Conservation (phyloP, 2,888 invertebrate genomes). For the Thalpophila matura region DNA sequence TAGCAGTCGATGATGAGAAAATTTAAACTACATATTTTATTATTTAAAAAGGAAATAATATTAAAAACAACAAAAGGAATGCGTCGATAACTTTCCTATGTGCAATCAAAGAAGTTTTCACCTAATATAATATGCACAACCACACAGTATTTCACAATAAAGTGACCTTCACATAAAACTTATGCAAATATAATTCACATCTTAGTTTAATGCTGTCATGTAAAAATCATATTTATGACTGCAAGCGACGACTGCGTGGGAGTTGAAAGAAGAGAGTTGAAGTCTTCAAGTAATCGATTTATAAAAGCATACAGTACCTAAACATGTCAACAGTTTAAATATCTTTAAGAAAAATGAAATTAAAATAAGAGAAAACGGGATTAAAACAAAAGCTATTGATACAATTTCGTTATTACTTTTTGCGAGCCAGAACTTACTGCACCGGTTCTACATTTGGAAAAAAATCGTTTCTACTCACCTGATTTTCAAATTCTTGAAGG, state of each 20-base stretch:
- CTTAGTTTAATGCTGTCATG: slow-evolving; percentile 28
- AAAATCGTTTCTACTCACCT: neutral
- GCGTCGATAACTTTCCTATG: neutral
- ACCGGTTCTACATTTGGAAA: neutral
- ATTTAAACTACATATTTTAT: neutral
- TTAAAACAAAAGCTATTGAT: neutral
- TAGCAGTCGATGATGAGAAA: neutral
- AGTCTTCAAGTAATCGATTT: slow-evolving; percentile 14
- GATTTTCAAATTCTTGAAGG: slow-evolving; percentile 1
- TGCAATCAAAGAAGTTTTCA: slow-evolving; percentile 32
- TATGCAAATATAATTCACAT: slow-evolving; percentile 54
- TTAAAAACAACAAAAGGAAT: neutral
- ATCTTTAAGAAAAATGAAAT: neutral
- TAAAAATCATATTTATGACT: slow-evolving; percentile 51
- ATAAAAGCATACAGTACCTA: neutral
- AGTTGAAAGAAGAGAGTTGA: slow-evolving; percentile 20
- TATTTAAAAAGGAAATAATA: neutral
- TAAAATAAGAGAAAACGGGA: neutral
- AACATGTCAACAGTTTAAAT: neutral
- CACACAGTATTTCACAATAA: slow-evolving; percentile 34
- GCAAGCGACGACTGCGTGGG: slow-evolving; percentile 22
- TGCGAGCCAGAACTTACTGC: neutral
- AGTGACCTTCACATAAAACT: slow-evolving; percentile 32
- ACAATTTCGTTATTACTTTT: neutral
- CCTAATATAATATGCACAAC: slow-evolving; percentile 38